Evolutionary conservation across 2,888 invertebrate species (phyloP), one percentile per base, ranked within the genome.

Genomic region (Seira sanloemensis): DNA sequence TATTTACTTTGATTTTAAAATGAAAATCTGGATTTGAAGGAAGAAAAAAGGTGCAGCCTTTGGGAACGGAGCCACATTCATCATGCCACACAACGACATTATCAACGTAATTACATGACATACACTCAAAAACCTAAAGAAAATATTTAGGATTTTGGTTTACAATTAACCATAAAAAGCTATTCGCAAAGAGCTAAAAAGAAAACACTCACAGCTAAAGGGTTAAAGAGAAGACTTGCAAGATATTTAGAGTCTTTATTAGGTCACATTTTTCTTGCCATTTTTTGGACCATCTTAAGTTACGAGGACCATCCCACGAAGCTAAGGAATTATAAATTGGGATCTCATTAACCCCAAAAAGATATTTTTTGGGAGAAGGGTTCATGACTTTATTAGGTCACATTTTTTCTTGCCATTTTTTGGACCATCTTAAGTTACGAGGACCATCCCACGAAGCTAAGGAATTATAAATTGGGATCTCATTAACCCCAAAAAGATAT

Each of bases 261-360:
- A n/a, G n/a, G n/a, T n/a, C n/a, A n/a, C n/a, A n/a, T n/a, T n/a
- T n/a, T n/a, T n/a, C n/a, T n/a, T n/a, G n/a, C n/a, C n/a, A 67
- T 23, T 67, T 16, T 24, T 67, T 23, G 23, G 24, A 18, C 19
- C 5, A 67, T 23, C 24, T 24, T 67, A 66, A 79, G 73, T n/a
- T 68, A 37, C 80, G 68, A 46, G 18, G 75, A 24, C 76, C 69
- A 81, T 24, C 81, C 76, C 72, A 75, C 72, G 25, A 24, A 4
- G n/a, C 18, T 69, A 68, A 50, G 21, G 25, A 66, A 82, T 54
- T 77, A 72, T 77, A 77, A 77, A 77, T 77, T 83, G 73, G 66
- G 82, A 83, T 83, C 82, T 83, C 77, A 83, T 83, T 83, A 83
- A 83, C 82, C 82, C 73, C 66, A 69, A 54, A 67, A 50, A 76